Conservation (phyloP, 2,797 vertebrate genomes). For the Catharus ustulatus region DNA sequence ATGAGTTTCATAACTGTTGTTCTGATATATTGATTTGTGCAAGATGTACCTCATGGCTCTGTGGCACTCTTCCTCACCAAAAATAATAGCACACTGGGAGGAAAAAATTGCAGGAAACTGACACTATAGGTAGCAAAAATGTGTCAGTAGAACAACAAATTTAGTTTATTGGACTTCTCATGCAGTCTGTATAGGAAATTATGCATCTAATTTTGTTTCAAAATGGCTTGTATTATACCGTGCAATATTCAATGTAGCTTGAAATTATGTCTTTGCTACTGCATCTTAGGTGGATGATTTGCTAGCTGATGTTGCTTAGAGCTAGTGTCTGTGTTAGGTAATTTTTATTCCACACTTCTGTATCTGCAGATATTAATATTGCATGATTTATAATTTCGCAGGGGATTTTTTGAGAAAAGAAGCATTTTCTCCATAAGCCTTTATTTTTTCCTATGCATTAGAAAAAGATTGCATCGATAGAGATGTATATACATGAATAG, state of each 20-base stretch:
- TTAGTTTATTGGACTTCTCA: constrained; percentile 49
- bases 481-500: background rate
- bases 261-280: constrained; percentile 65
- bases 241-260: constrained; percentile 61
- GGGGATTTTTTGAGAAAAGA: background rate
- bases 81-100: constrained; percentile 27
- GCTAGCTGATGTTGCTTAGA: constrained; percentile 63
- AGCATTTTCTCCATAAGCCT: background rate
- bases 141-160: constrained; percentile 46
- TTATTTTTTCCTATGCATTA: background rate
- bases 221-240: constrained; percentile 59
- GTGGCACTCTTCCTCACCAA: background rate
- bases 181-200: constrained; percentile 55
- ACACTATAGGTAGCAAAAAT: constrained; percentile 39
- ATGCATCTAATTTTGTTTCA: constrained; percentile 72
- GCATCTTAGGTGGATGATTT: constrained; percentile 58
- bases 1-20: constrained; percentile 4
- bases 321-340: constrained; percentile 15
- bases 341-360: constrained; percentile 55
- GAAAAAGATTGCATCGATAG: background rate
- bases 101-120: constrained; percentile 29
- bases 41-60: background rate
- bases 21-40: constrained; percentile 18
- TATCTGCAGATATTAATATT: constrained; percentile 18
- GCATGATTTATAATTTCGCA: constrained; percentile 28